A percentile compares a stretch with the other conserved stretches of the same genome.
phyloP scores from a whole-genome alignment of 2,797 vertebrate species.

The Ceyx erithaca region DNA sequence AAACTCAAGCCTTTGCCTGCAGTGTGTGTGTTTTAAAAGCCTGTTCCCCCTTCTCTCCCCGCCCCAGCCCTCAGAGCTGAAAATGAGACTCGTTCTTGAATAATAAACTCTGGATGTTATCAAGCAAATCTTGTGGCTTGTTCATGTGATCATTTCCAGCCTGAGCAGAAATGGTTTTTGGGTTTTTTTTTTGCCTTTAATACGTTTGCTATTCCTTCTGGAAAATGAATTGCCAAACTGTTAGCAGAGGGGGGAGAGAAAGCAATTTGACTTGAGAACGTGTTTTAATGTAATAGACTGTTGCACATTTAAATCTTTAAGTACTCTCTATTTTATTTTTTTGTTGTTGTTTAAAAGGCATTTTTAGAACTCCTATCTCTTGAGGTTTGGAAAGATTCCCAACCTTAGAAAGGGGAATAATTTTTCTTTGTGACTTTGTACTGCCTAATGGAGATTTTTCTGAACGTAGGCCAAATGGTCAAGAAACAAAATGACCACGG shows the following conservation, averaged over 20 bases:
- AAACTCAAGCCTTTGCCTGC: neutral
- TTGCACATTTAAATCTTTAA: neutral
- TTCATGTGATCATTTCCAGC: conserved; percentile 60
- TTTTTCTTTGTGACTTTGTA: neutral
- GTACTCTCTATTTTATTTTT: neutral
- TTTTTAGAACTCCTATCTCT: neutral
- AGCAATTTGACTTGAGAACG: conserved; percentile 9
- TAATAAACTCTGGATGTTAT: conserved; percentile 74
- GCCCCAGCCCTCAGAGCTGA: conserved; percentile 50
- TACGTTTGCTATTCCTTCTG: conserved; percentile 35
- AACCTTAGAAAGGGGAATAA: neutral
- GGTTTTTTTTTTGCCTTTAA: conserved; percentile 39
- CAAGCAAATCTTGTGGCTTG: conserved; percentile 74
- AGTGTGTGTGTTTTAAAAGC: conserved; percentile 31
- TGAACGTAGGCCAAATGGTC: conserved; percentile 49
- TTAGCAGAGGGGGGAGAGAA: conserved; percentile 54
- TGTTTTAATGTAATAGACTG: neutral
- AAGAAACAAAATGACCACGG: conserved; percentile 43
- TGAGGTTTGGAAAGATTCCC: neutral
- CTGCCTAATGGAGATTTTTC: conserved; percentile 37
- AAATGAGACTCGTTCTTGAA: conserved; percentile 46
- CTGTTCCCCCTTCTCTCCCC: conserved; percentile 42
- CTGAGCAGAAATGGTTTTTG: neutral
- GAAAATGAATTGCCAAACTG: conserved; percentile 60
- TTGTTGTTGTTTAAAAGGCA: neutral